Evolutionary conservation across 2,113 vertebrate species (phyloP), one percentile per base, ranked within the genome.

Genomic region (Apodemus sylvaticus): DNA sequence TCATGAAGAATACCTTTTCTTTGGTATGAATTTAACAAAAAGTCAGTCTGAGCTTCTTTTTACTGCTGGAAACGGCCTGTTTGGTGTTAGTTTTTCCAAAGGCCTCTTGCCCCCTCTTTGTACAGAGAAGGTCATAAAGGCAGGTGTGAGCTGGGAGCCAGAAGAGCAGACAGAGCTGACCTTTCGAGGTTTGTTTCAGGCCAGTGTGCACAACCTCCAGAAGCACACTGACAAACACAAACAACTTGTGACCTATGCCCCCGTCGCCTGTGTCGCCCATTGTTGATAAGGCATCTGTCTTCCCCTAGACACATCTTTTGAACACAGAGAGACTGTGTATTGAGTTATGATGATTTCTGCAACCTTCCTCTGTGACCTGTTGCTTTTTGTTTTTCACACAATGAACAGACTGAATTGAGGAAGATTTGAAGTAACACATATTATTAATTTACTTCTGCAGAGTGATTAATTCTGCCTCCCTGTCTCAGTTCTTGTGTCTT

Each of bases 201-300:
- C 87, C 66, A 68, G 86, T 71, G 16, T 68, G 89, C 70, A 60
- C 62, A 51, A 36, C 86, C 58, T 76, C 94, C 96, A 58, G 95
- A 96, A 97, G 97, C 97, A 83, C 5, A 68, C 86, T 55, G 83
- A 94, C 95, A 89, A 97, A 94, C 96, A 97, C 97, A 98, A 97
- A 97, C 83, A 97, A 96, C 98, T 97, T 98, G 90, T 71, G 93
- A 97, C 98, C 98, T 97, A 94, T 91, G 70, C 92, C 97, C 93
- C 51, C 16, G 78, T 97, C 36, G 9, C 97, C 97, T 96, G 95
- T 94, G 92, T 89, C 55, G 0, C 68, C 79, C 76, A 66, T 97
- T 94, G 96, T 97, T 94, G 51, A 36, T 0, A 11, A 79, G 89
- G 55, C 97, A 87, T 98, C 96, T 82, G 76, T 97, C 98, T 98